These are phyloP conservation scores for Pseudochaenichthys georgianus DNA, from an alignment of 2,797 vertebrate species.

Conservation along the genomic window DNA sequence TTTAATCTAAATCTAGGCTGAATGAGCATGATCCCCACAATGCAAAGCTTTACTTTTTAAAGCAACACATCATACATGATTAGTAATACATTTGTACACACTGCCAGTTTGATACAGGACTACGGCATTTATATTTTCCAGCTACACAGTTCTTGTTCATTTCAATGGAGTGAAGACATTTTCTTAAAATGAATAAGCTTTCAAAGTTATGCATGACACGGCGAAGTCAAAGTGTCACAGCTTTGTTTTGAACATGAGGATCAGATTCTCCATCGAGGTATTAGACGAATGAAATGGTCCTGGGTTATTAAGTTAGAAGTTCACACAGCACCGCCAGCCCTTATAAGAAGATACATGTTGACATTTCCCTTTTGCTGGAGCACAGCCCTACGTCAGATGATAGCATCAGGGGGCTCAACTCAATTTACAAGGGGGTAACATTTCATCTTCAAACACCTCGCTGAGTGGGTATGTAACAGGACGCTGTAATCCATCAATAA, in stretches of 20 bases:
- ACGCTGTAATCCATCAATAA: slow-evolving; percentile 74
- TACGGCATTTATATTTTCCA: background rate
- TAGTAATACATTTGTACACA: background rate
- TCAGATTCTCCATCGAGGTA: slow-evolving; percentile 34
- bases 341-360: slow-evolving; percentile 63
- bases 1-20: background rate
- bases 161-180: background rate
- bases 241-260: slow-evolving; percentile 20
- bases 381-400: slow-evolving; percentile 54
- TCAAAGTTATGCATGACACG: background rate
- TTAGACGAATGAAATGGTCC: slow-evolving; percentile 50
- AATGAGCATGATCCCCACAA: background rate
- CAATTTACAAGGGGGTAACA: slow-evolving; percentile 65
- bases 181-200: background rate
- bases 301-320: slow-evolving; percentile 50
- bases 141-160: background rate
- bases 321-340: slow-evolving; percentile 15
- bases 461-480: slow-evolving; percentile 58
- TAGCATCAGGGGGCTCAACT: slow-evolving; percentile 52
- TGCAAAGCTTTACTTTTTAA: background rate
- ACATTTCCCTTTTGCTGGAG: slow-evolving; percentile 62
- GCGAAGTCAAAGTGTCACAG: background rate
- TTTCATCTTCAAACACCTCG: slow-evolving; percentile 70
- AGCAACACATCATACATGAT: background rate
- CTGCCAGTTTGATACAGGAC: background rate